A percentile compares a stretch with the other conserved stretches of the same genome.
These are phyloP conservation scores for Eupithecia vulgata DNA, from an alignment of 2,888 invertebrate genomes.

Conservation along the genomic window DNA sequence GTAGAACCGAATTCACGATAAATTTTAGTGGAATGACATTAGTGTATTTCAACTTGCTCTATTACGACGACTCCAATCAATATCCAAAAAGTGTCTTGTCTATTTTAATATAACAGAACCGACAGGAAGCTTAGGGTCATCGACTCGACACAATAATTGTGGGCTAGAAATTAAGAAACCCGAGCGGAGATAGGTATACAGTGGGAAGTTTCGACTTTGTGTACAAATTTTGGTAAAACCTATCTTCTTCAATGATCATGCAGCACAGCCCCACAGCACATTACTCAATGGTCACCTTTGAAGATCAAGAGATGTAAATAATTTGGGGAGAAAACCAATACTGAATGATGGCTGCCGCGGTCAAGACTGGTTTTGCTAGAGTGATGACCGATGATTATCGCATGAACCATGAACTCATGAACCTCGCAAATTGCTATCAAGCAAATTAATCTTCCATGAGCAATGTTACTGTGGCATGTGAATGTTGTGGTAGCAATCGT, in stretches of 20 bases:
- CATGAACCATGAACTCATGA: not conserved
- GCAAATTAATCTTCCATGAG: not conserved
- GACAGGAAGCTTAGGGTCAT: constrained; percentile 11
- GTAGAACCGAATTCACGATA: not conserved
- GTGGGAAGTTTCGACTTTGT: not conserved
- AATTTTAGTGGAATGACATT: not conserved
- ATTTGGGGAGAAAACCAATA: not conserved
- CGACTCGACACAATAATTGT: constrained; percentile 1
- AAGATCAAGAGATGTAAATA: not conserved
- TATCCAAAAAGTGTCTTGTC: not conserved
- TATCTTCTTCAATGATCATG: not conserved
- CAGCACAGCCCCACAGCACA: not conserved
- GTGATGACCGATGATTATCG: not conserved
- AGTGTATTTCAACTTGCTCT: not conserved
- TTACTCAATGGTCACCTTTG: not conserved
- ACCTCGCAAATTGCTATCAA: not conserved
- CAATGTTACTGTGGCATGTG: not conserved
- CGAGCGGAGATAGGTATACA: not conserved
- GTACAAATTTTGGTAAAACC: not conserved
- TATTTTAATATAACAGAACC: not conserved
- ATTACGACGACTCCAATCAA: not conserved
- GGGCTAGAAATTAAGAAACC: not conserved
- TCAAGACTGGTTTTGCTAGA: not conserved
- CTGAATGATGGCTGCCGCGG: no score
- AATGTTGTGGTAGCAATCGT: constrained; percentile 1